Percentiles rank a stretch among this genome's conserved stretches.
Conservation (phyloP, 2,113 vertebrate species). For the Cyphomyrus discorhynchus region DNA sequence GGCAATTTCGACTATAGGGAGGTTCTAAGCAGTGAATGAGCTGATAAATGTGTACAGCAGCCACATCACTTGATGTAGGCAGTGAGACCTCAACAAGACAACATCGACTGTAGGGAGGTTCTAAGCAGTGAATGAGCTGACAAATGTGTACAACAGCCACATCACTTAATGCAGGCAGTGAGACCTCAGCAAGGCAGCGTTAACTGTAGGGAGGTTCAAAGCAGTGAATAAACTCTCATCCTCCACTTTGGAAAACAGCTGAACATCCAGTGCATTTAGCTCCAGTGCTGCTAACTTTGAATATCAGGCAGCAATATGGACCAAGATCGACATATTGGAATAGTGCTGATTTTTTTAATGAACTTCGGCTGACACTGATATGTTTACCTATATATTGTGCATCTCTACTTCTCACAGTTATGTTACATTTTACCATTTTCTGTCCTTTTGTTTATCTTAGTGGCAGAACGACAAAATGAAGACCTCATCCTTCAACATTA, state of each 20-base stretch:
- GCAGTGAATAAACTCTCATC: neutral
- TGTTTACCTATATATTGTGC: neutral
- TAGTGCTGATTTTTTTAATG: neutral
- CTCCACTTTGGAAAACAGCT: neutral
- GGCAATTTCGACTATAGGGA: no score
- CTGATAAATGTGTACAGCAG: neutral
- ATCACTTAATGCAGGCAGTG: no score
- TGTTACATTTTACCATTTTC: neutral
- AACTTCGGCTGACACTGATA: neutral
- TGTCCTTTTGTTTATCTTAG: neutral
- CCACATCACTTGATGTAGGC: no score
- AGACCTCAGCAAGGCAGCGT: no score
- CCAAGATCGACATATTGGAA: neutral
- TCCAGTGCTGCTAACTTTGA: neutral
- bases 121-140: no score
- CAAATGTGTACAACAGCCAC: no score
- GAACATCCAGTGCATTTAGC: neutral
- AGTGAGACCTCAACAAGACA: no score
- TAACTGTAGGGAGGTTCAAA: neutral
- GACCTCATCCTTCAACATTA: neutral
- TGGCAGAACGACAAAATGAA: neutral
- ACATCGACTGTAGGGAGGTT: no score
- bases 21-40: no score
- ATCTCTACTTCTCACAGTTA: neutral
- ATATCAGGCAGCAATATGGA: neutral